A percentile compares a stretch with the other conserved stretches of the same genome.
Conservation (phyloP, 2,888 invertebrate species). For the Molorchus minor region DNA sequence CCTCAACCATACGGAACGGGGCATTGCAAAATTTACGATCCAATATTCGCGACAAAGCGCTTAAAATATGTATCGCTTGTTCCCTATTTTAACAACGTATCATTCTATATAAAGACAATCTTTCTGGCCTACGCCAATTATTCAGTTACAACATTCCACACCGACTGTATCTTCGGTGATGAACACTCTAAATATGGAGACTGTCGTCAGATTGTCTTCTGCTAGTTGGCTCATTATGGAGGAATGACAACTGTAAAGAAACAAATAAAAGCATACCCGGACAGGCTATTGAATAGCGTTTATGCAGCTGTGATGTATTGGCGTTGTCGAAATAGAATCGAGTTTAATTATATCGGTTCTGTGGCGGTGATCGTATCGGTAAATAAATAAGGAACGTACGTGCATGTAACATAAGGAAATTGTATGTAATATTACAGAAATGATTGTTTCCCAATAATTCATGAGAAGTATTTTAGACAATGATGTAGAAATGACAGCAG, state of each 20-base stretch:
- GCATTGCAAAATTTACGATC: slow-evolving; percentile 6
- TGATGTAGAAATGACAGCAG: too few relatives aligned
- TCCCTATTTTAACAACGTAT: slow-evolving; percentile 2
- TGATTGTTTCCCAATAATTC: too few relatives aligned
- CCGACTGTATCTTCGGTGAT: slow-evolving; percentile 4
- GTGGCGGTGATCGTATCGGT: neutral
- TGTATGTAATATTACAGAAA: neutral
- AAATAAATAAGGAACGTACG: neutral
- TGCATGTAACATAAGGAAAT: neutral
- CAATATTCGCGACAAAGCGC: slow-evolving; percentile 11
- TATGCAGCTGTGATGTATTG: slow-evolving; percentile 5
- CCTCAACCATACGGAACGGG: neutral
- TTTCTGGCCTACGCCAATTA: slow-evolving; percentile 5
- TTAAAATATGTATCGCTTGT: neutral
- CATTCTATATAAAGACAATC: slow-evolving; percentile 7
- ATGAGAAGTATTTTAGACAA: too few relatives aligned
- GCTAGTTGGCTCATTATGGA: slow-evolving; percentile 5
- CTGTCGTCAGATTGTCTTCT: slow-evolving; percentile 9
- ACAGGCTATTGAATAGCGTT: slow-evolving; percentile 4
- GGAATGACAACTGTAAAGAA: slow-evolving; percentile 5
- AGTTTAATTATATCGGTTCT: slow-evolving; percentile 4
- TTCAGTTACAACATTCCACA: slow-evolving; percentile 12
- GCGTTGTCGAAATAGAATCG: slow-evolving; percentile 1
- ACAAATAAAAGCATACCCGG: neutral
- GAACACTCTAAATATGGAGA: slow-evolving; percentile 7